phyloP scores from a whole-genome alignment of 2,113 vertebrate genomes.

The Myodes glareolus region DNA sequence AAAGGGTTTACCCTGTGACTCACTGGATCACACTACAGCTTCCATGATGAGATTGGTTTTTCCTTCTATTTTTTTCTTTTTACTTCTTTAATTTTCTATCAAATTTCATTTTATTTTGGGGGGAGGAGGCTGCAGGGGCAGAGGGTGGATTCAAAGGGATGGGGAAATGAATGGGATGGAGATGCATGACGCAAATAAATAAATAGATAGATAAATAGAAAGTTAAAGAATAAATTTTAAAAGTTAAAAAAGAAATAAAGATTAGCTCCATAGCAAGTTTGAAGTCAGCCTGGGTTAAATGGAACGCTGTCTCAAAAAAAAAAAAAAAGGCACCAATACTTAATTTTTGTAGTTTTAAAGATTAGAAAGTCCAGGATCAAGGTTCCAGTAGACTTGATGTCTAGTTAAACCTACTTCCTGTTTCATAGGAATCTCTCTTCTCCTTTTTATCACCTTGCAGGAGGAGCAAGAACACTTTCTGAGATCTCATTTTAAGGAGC shows the following conservation, averaged over 20 bases:
- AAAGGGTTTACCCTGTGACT: neutral
- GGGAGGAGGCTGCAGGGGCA: neutral
- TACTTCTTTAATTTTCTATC: neutral
- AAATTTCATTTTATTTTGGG: neutral
- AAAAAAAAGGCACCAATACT: neutral
- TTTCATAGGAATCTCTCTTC: neutral
- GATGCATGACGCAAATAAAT: neutral
- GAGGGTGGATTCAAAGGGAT: neutral
- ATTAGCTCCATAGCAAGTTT: neutral
- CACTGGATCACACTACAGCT: neutral
- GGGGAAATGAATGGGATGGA: neutral
- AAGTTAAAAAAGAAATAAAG: neutral
- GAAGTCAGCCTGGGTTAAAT: neutral
- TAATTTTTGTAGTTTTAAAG: neutral
- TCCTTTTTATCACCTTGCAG: neutral
- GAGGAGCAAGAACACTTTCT: neutral
- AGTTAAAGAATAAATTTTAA: neutral
- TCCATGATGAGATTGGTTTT: neutral
- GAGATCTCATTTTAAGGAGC: neutral
- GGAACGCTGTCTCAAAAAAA: neutral
- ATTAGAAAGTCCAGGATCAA: neutral
- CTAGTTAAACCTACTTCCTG: neutral
- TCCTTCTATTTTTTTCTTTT: neutral
- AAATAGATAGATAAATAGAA: neutral
- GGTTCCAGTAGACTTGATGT: neutral